A percentile compares a stretch with the other conserved stretches of the same genome.
These are phyloP conservation scores for Leptopilina boulardi DNA, from an alignment of 1,140 invertebrate species.

Conservation along the genomic window DNA sequence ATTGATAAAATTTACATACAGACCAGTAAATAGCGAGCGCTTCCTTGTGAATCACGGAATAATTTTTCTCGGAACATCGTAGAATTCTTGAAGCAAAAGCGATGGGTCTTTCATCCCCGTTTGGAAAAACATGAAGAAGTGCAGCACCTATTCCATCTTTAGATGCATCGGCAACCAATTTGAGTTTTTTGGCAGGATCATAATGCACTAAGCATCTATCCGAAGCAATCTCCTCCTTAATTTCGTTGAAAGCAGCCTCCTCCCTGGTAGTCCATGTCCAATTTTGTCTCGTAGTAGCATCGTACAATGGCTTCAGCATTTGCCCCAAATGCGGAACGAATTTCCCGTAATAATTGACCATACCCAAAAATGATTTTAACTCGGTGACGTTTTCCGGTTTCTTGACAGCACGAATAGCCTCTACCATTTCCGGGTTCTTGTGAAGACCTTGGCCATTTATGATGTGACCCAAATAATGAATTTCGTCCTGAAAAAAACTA, in stretches of 20 bases:
- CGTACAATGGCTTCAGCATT: neutral
- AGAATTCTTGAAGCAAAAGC: constrained; percentile 70
- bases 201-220: too few species aligned
- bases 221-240: too few species aligned
- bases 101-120: constrained; percentile 60
- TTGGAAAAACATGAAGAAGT: too few species aligned
- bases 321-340: neutral
- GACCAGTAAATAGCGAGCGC: constrained; percentile 74
- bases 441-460: constrained; percentile 63
- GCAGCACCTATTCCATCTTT: too few species aligned
- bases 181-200: too few species aligned
- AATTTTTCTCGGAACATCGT: constrained; percentile 67
- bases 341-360: constrained; percentile 45
- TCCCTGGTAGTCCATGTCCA: too few species aligned
- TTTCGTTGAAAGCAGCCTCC: too few species aligned
- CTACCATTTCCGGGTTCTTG: constrained; percentile 65
- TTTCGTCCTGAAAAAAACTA: constrained; percentile 52
- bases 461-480: constrained; percentile 68
- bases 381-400: constrained; percentile 61
- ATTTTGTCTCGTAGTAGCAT: too few species aligned
- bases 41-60: constrained; percentile 77
- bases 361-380: constrained; percentile 67
- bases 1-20: constrained; percentile 76
- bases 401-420: constrained; percentile 58
- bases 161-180: too few species aligned